phyloP scores from a whole-genome alignment of 2,797 vertebrate genomes.

The Ctenopoma multispine region DNA sequence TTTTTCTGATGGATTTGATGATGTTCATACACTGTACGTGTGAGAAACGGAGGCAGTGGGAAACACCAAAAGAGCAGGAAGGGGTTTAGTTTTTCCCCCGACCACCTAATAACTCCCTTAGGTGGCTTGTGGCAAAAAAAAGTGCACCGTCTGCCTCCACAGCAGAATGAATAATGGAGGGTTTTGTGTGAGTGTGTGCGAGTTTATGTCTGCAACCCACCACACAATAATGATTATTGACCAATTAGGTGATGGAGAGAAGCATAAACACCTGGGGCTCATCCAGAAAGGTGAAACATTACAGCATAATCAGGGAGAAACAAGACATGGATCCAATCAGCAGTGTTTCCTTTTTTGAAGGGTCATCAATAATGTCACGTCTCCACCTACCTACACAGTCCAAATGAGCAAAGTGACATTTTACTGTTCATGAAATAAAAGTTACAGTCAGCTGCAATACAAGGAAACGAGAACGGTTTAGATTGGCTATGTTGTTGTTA shows the following conservation, averaged over 20 bases:
- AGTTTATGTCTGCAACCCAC: constrained; percentile 17
- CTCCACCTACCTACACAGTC: background rate
- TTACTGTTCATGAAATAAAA: background rate
- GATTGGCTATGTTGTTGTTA: background rate
- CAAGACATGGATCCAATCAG: background rate
- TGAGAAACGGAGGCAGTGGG: background rate
- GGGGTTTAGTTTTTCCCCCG: constrained; percentile 28
- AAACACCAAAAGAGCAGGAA: constrained; percentile 11
- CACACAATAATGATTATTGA: constrained; percentile 55
- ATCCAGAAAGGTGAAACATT: constrained; percentile 29
- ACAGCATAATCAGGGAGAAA: constrained; percentile 28
- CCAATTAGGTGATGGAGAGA: constrained; percentile 51
- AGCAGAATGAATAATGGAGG: constrained; percentile 58
- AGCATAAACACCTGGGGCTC: constrained; percentile 56
- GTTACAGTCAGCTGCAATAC: background rate
- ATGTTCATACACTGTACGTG: background rate
- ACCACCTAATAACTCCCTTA: constrained; percentile 57
- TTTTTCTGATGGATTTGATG: background rate
- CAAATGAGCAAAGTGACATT: background rate
- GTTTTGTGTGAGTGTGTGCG: constrained; percentile 8
- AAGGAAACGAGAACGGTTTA: background rate
- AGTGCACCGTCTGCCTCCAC: constrained; percentile 44
- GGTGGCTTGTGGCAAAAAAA: constrained; percentile 33
- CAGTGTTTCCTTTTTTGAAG: constrained; percentile 6
- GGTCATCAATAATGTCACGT: constrained; percentile 25